phyloP scores from a whole-genome alignment of 2,113 vertebrate species.

The Aegotheles bennettii region DNA sequence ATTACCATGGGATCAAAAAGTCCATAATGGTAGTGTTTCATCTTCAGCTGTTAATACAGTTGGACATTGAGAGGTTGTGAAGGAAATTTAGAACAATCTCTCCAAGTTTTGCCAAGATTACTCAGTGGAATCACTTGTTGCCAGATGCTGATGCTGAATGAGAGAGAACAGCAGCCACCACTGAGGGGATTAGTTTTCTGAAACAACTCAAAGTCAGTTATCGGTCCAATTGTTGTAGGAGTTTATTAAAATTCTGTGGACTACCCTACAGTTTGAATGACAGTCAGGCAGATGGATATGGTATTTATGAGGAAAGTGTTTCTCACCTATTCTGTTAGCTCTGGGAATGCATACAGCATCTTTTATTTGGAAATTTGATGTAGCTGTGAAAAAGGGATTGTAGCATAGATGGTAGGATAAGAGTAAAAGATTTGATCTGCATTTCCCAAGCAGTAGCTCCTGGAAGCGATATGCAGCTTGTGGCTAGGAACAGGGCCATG shows the following conservation, averaged over 20 bases:
- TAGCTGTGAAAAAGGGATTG: neutral
- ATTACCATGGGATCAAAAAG: neutral
- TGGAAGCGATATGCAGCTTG: neutral
- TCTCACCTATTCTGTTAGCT: neutral
- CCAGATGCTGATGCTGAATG: neutral
- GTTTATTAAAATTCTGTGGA: neutral
- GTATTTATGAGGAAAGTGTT: neutral
- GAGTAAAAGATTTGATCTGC: neutral
- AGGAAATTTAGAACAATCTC: neutral
- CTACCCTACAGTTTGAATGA: neutral
- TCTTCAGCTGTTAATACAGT: neutral
- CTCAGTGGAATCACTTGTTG: neutral
- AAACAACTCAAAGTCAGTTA: neutral
- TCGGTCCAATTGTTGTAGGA: neutral
- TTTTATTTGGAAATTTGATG: neutral
- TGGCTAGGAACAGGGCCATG: conserved; percentile 27
- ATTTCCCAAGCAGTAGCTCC: conserved; percentile 28
- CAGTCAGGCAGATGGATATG: neutral
- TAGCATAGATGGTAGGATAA: neutral
- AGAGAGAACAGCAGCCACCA: neutral
- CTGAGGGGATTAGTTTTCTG: neutral
- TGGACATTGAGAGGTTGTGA: neutral
- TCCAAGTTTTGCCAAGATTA: neutral
- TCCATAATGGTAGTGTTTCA: neutral
- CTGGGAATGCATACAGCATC: neutral